Evolutionary conservation across 2,797 vertebrate species (phyloP).

Genomic region (Hypotaenidia philippensis): DNA sequence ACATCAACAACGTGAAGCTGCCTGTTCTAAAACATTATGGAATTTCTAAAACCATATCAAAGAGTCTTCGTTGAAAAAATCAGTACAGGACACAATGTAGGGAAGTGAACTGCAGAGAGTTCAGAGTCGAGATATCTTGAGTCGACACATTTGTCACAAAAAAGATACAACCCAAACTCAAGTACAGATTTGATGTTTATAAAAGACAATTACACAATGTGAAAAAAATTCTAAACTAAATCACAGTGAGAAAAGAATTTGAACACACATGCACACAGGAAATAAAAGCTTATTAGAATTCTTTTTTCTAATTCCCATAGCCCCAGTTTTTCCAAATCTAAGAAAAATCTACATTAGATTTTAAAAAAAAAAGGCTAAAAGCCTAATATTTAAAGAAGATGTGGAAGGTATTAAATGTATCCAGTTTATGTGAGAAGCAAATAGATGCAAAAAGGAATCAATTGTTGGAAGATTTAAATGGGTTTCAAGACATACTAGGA

Average conservation of each 20-base stretch:
- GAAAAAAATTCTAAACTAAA: background rate
- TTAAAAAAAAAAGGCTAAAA: background rate
- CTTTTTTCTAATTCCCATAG: background rate
- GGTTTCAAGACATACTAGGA: constrained; percentile 11
- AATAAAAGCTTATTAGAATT: background rate
- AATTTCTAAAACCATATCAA: background rate
- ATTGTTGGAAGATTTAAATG: constrained; percentile 29
- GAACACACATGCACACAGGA: background rate
- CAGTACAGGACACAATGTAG: background rate
- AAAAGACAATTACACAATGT: background rate
- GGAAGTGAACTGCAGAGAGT: background rate
- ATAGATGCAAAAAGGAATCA: constrained; percentile 10
- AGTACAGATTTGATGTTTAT: background rate
- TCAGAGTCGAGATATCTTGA: background rate
- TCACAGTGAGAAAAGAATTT: background rate
- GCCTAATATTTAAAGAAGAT: background rate
- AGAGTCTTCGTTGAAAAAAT: background rate
- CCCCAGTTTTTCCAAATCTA: background rate
- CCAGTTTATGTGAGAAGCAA: background rate
- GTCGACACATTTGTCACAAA: background rate
- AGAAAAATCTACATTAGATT: background rate
- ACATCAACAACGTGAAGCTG: background rate
- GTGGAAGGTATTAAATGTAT: background rate
- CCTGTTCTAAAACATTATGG: background rate
- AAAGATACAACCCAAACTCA: background rate